A percentile compares a stretch with the other conserved stretches of the same genome.
These are phyloP conservation scores for Teinopalpus imperialis DNA, from an alignment of 2,888 invertebrate species.

Conservation along the genomic window DNA sequence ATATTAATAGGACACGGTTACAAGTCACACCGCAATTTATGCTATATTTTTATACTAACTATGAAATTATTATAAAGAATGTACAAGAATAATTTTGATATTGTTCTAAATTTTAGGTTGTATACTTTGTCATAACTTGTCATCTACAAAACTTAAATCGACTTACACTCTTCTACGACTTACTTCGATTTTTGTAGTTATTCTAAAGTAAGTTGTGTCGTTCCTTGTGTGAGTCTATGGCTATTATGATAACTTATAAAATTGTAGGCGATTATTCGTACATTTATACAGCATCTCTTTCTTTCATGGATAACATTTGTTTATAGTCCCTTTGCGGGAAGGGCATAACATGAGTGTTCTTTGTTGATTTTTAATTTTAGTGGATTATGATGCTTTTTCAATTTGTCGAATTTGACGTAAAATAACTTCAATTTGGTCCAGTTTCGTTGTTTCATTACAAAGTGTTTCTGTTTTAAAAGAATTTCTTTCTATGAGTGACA, in stretches of 20 bases:
- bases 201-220: no score
- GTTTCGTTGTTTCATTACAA: constrained; percentile 58
- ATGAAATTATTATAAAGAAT: no score
- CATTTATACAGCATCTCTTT: constrained; percentile 45
- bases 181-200: no score
- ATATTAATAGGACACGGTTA: no score
- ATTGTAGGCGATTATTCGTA: constrained; percentile 9
- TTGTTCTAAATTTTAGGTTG: no score
- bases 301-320: constrained; percentile 24
- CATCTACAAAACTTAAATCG: no score
- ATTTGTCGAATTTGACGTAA: constrained; percentile 67
- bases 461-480: constrained; percentile 45
- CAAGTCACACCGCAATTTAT: no score
- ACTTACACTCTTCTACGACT: no score
- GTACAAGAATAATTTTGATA: no score
- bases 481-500: constrained; percentile 70
- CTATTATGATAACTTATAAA: constrained; percentile 31
- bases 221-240: constrained; percentile 43
- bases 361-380: constrained; percentile 29
- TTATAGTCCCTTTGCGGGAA: not conserved
- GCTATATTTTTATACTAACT: no score
- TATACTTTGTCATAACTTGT: no score
- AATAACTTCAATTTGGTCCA: constrained; percentile 67
- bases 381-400: constrained; percentile 60
- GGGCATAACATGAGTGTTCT: not conserved